Percentiles rank a stretch among this genome's conserved stretches.
Conservation (phyloP, 2,888 invertebrate genomes). For the Rhopalosiphum nymphaeae region DNA sequence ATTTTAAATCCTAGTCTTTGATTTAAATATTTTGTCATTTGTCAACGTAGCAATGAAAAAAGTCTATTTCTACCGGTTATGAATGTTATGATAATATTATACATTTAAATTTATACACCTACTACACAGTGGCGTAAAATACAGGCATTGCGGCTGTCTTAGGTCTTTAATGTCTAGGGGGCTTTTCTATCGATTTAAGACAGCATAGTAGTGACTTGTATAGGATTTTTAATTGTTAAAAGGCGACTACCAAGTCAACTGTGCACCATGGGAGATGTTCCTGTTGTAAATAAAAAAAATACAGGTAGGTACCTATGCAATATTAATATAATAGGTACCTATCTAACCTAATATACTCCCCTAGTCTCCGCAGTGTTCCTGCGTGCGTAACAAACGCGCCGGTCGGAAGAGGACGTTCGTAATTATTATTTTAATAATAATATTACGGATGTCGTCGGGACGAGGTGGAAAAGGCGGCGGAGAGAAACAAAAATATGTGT, state of each 20-base stretch:
- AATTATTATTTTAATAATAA: constrained; percentile 15
- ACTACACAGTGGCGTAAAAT: not conserved
- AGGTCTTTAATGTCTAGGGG: not conserved
- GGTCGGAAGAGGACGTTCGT: constrained; percentile 32
- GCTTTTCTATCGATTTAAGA: not conserved
- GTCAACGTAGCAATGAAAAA: not conserved
- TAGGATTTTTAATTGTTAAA: not conserved
- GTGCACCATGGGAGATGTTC: not conserved
- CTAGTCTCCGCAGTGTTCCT: not conserved
- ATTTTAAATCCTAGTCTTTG: not conserved
- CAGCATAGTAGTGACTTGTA: not conserved
- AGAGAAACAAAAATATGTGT: not conserved
- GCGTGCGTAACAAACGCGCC: not conserved
- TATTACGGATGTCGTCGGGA: not conserved
- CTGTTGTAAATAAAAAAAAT: not conserved
- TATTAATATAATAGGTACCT: not conserved
- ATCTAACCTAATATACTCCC: not conserved
- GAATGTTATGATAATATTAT: not conserved
- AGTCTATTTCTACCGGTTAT: not conserved
- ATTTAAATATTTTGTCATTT: too few relatives aligned
- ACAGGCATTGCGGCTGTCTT: not conserved
- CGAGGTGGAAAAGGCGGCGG: not conserved
- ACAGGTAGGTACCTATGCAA: not conserved
- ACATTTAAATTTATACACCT: too few relatives aligned
- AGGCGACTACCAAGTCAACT: not conserved